Conservation (phyloP, 2,113 vertebrate species). For the Amia ocellicauda region DNA sequence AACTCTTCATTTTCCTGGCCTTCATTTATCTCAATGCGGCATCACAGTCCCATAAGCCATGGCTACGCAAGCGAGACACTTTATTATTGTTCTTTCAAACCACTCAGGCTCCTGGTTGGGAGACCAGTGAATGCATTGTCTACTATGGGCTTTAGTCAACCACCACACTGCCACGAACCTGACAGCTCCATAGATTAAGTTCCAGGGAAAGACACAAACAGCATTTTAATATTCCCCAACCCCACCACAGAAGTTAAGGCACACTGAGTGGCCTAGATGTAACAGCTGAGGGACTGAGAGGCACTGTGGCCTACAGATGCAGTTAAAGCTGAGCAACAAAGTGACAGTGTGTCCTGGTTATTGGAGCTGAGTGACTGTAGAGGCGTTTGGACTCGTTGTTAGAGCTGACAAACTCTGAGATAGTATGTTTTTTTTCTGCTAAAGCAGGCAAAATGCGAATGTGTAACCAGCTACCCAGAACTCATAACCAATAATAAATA, state of each 20-base stretch:
- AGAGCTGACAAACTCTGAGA: too few relatives aligned
- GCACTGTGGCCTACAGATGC: too few relatives aligned
- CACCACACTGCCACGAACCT: constrained; percentile 20
- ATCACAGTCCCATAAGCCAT: constrained; percentile 35
- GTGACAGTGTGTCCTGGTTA: too few relatives aligned
- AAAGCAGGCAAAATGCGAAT: too few relatives aligned
- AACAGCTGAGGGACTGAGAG: constrained; percentile 15
- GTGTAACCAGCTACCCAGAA: too few relatives aligned
- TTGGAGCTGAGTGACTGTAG: too few relatives aligned
- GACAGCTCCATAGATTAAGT: constrained; percentile 46
- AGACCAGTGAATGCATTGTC: constrained; percentile 17
- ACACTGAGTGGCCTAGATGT: constrained; percentile 8
- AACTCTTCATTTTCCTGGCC: constrained; percentile 9
- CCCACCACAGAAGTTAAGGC: constrained; percentile 15
- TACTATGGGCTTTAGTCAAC: constrained; percentile 23
- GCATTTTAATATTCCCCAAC: constrained; percentile 39
- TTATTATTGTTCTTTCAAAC: constrained; percentile 22
- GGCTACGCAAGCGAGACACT: constrained; percentile 23
- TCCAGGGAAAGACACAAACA: constrained; percentile 23
- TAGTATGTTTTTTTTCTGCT: too few relatives aligned
- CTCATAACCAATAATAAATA: too few relatives aligned
- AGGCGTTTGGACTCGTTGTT: not conserved
- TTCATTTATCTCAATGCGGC: constrained; percentile 34
- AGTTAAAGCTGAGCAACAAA: too few relatives aligned
- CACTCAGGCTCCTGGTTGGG: not conserved